Conservation (phyloP, 2,113 vertebrate species). For the Vulpes ferrilata region DNA sequence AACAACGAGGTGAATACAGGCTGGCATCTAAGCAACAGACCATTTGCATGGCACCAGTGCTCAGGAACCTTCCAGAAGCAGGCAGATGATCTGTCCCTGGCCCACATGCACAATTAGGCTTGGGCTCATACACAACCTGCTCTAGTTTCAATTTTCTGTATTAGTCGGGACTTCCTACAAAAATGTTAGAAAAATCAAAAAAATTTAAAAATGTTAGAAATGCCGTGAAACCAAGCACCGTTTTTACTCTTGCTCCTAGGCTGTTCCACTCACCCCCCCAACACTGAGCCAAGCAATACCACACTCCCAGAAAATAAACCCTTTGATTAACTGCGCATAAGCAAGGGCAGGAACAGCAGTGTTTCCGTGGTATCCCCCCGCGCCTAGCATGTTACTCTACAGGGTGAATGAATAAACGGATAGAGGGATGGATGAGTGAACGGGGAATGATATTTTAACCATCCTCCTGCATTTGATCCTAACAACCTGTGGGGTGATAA, state of each 20-base stretch:
- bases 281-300: constrained; percentile 21
- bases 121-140: neutral
- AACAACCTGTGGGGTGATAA: constrained; percentile 41
- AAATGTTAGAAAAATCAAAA: neutral
- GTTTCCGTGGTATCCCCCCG: neutral
- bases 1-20: neutral
- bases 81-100: neutral
- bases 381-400: neutral
- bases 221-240: neutral
- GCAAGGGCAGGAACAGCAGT: neutral
- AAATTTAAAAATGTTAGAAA: neutral
- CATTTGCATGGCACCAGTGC: too few species aligned
- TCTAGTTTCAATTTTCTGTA: neutral
- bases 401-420: neutral
- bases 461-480: constrained; percentile 31
- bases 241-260: neutral
- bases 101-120: neutral
- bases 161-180: too few species aligned
- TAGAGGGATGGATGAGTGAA: neutral
- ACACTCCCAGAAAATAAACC: neutral
- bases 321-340: neutral
- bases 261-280: neutral
- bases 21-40: neutral
- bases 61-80: constrained; percentile 24
- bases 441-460: constrained; percentile 37